phyloP scores from a whole-genome alignment of 2,113 vertebrate species.

The Boleophthalmus pectinirostris region DNA sequence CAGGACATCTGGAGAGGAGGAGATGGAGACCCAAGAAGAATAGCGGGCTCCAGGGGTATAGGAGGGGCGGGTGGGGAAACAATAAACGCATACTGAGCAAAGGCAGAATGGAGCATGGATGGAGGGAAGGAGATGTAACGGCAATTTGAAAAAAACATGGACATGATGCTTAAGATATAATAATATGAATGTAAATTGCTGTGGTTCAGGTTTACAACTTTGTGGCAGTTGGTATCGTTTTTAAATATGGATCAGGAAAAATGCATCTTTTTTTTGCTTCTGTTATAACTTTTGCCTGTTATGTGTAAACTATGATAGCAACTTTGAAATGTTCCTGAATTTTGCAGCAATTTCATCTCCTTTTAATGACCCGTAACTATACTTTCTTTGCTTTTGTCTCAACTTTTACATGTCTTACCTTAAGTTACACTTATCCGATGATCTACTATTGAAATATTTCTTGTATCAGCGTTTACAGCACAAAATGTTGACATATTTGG shows the following conservation, averaged over 20 bases:
- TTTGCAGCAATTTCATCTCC: too few relatives aligned
- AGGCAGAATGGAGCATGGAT: constrained; percentile 52
- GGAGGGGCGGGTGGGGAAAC: constrained; percentile 52
- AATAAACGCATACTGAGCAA: constrained; percentile 61
- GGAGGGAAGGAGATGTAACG: constrained; percentile 42
- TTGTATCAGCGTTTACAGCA: too few relatives aligned
- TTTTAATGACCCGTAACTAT: too few relatives aligned
- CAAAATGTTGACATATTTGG: too few relatives aligned
- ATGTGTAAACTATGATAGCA: not conserved
- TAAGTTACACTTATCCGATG: too few relatives aligned
- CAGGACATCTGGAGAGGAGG: constrained; percentile 77
- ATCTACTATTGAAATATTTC: too few relatives aligned
- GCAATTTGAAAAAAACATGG: constrained; percentile 36
- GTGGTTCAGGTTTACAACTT: not conserved
- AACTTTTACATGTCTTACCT: too few relatives aligned
- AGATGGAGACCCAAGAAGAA: constrained; percentile 61
- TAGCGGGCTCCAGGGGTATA: constrained; percentile 45
- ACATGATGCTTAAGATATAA: not conserved
- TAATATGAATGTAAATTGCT: not conserved
- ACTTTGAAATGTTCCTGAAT: too few relatives aligned
- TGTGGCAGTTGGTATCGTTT: not conserved
- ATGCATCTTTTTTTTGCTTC: not conserved
- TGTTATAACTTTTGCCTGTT: not conserved
- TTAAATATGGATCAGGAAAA: not conserved
- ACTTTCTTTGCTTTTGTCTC: too few relatives aligned